These are phyloP conservation scores for Saccopteryx leptura DNA, from an alignment of 2,113 vertebrate genomes.

Conservation along the genomic window DNA sequence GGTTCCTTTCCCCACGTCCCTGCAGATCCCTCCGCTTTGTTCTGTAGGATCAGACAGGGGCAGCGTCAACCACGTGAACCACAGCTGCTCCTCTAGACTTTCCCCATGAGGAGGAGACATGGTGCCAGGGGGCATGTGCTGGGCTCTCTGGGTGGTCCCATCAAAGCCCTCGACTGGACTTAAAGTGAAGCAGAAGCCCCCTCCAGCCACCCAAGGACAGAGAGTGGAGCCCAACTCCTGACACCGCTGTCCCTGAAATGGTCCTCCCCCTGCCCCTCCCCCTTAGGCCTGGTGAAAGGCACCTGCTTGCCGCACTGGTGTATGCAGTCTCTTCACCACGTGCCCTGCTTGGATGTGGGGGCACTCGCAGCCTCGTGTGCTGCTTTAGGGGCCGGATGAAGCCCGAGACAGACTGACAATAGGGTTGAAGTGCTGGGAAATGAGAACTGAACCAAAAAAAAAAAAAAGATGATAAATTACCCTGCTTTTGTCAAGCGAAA, in stretches of 20 bases:
- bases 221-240: background rate
- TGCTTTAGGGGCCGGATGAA: background rate
- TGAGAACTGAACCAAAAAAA: background rate
- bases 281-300: background rate
- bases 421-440: background rate
- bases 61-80: background rate
- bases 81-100: too few species aligned
- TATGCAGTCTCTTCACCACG: background rate
- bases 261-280: too few species aligned
- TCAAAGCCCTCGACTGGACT: background rate
- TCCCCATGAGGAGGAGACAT: too few species aligned
- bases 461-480: conserved; percentile 29
- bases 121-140: background rate
- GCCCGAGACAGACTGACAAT: background rate
- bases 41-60: background rate
- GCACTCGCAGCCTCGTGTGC: background rate
- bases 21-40: background rate
- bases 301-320: background rate
- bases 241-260: background rate
- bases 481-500: background rate
- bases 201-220: background rate
- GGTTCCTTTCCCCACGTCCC: background rate
- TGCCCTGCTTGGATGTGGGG: background rate
- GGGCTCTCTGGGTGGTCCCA: fast-evolving
- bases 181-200: background rate